Conservation (phyloP, 2,113 vertebrate genomes). For the Amblyornis subalaris region DNA sequence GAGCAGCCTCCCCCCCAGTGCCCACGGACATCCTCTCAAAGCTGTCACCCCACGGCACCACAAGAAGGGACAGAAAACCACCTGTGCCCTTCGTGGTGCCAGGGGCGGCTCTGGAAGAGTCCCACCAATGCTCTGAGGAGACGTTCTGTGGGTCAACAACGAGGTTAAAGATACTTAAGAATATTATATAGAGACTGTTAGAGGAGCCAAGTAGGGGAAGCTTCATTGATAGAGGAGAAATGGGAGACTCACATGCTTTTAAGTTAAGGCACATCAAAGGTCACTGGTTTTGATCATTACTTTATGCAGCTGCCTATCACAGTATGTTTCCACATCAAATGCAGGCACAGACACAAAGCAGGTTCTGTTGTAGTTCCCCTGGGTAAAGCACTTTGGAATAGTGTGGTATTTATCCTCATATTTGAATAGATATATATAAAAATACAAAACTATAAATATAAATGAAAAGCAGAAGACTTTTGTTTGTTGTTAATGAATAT, state of each 20-base stretch:
- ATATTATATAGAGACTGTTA: neutral
- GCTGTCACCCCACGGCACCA: no score
- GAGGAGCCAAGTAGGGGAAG: neutral
- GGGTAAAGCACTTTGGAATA: neutral
- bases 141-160: neutral
- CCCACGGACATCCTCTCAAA: fast-evolving
- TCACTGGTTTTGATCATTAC: neutral
- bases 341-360: neutral
- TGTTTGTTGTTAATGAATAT: neutral
- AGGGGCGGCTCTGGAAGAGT: neutral
- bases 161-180: neutral
- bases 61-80: neutral
- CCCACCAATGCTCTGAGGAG: neutral
- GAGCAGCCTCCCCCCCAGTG: neutral
- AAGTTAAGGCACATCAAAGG: neutral
- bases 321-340: neutral
- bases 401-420: neutral
- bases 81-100: fast-evolving
- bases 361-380: neutral
- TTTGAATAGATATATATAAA: neutral
- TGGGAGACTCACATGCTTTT: neutral
- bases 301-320: neutral
- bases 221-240: neutral
- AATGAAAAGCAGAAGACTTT: neutral
- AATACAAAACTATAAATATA: no score